Conservation (phyloP, 1,140 invertebrate species). For the Mylabris phalerata region DNA sequence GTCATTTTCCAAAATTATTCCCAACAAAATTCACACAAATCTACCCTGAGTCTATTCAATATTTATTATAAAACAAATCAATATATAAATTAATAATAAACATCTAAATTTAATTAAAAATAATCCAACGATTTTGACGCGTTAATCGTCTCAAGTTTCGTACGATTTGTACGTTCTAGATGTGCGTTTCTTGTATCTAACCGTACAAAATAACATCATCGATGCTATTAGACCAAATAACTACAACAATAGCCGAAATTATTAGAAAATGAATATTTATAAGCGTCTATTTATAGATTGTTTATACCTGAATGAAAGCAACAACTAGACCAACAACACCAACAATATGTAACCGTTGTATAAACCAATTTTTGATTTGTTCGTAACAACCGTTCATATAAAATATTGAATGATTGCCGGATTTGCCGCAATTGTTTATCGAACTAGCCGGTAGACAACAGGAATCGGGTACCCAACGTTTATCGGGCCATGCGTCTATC, state of each 20-base stretch:
- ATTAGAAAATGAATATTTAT: not conserved
- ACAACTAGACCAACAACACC: slow-evolving; percentile 63
- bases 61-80: no score
- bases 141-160: not conserved
- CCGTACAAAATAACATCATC: slow-evolving; percentile 69
- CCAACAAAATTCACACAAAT: no score
- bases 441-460: slow-evolving; percentile 58
- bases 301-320: slow-evolving; percentile 56
- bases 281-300: no score
- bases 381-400: slow-evolving; percentile 61
- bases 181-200: slow-evolving; percentile 56
- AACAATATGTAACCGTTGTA: slow-evolving; percentile 60
- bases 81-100: no score
- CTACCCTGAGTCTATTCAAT: no score
- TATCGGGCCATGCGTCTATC: slow-evolving; percentile 67
- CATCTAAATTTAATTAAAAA: no score
- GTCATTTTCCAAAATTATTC: no score
- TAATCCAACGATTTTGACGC: no score
- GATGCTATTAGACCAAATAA: slow-evolving; percentile 68
- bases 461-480: slow-evolving; percentile 69
- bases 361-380: slow-evolving; percentile 61
- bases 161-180: slow-evolving; percentile 42
- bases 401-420: slow-evolving; percentile 51
- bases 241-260: slow-evolving; percentile 43
- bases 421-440: slow-evolving; percentile 43